Base-by-base conservation (phyloP, 2,797 vertebrate species). In the Heliangelus exortis region DNA sequence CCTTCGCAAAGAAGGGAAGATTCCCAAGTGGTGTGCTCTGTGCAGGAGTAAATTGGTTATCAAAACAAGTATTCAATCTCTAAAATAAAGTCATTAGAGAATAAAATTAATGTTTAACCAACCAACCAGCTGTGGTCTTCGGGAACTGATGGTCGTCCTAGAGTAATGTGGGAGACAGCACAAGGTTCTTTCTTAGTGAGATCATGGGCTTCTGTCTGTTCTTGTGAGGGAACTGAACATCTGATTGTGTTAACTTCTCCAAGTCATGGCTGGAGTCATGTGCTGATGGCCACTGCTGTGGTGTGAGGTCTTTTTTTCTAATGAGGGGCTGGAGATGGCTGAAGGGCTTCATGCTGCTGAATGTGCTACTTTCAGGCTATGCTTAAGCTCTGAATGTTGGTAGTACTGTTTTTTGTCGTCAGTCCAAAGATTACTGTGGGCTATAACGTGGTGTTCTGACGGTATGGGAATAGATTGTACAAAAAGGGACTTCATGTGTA, bases 401-500 rank as follows among this genome's bases (percentile, higher is more conserved):
- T 62, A 39, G 3, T 48, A 89, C 74, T 77, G 69, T 0, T 53
- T 53, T 78, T 74, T 71, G 71, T 62, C 26, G 18, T 11, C 26
- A 20, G 2, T 18, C 22, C 58, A 17, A 12, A 78, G 76, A 41
- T 75, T n/a, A 21, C 33, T 23, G 73, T 11, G 72, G 62, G 50
- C 33, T 43, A 1, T 12, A 45, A 55, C 53, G 7, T 45, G 39
- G 25, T 39, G 45, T 51, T 79, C 20, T 34, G 45, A 15, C 69
- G 29, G 54, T 12, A 28, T 59, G 74, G 86, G 61, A 74, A 77
- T 2, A 73, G 53, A 19, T 3, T 25, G 62, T 15, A 75, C 67
- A 71, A 84, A 75, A 84, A 81, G 61, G 75, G 66, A 57, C 23
- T 33, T 82, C 7, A 12, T 66, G 63, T 89, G 93, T 67, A 55